A percentile compares a stretch with the other conserved stretches of the same genome.
These are phyloP conservation scores for Epinephelus cyanopodus DNA, from an alignment of 2,113 vertebrate species.

Conservation along the genomic window DNA sequence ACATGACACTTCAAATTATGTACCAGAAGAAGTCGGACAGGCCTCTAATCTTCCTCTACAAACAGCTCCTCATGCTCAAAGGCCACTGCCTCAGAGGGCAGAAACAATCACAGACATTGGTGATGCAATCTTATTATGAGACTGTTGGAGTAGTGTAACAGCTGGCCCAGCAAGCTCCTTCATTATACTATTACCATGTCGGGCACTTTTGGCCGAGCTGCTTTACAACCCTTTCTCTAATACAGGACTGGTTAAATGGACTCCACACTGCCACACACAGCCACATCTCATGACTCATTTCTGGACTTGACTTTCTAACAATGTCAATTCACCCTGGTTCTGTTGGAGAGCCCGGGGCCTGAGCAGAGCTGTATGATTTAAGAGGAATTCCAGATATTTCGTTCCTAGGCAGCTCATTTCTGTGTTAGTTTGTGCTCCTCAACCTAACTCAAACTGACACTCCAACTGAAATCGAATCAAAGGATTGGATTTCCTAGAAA, in stretches of 20 bases:
- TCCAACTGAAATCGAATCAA: slow-evolving; percentile 36
- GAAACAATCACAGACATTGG: slow-evolving; percentile 25
- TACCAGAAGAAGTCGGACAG: slow-evolving; percentile 37
- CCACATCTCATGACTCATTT: slow-evolving; percentile 68
- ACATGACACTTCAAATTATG: slow-evolving; percentile 70
- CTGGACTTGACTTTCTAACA: slow-evolving; percentile 71
- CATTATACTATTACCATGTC: slow-evolving; percentile 64
- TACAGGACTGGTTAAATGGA: slow-evolving; percentile 51
- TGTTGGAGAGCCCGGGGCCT: slow-evolving; percentile 41
- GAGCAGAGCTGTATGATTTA: slow-evolving; percentile 42
- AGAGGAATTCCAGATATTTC: slow-evolving; percentile 65
- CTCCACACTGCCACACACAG: slow-evolving; percentile 49
- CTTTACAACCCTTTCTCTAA: slow-evolving; percentile 41
- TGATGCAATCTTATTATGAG: slow-evolving; percentile 59
- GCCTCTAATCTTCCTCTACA: slow-evolving; percentile 53
- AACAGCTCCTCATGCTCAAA: slow-evolving; percentile 48
- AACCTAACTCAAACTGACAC: slow-evolving; percentile 44
- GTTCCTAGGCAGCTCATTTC: slow-evolving; percentile 37
- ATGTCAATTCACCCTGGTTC: slow-evolving; percentile 65
- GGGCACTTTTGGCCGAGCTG: slow-evolving; percentile 54
- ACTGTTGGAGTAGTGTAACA: slow-evolving; percentile 43
- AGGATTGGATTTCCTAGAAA: slow-evolving; percentile 45
- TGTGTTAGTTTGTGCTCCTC: slow-evolving; percentile 45
- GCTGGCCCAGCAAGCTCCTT: slow-evolving; percentile 37
- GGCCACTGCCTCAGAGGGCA: slow-evolving; percentile 24